Evolutionary conservation across 2,797 vertebrate genomes (phyloP), one percentile per base, ranked within the genome.

Genomic region (Gobio occitaniae): DNA sequence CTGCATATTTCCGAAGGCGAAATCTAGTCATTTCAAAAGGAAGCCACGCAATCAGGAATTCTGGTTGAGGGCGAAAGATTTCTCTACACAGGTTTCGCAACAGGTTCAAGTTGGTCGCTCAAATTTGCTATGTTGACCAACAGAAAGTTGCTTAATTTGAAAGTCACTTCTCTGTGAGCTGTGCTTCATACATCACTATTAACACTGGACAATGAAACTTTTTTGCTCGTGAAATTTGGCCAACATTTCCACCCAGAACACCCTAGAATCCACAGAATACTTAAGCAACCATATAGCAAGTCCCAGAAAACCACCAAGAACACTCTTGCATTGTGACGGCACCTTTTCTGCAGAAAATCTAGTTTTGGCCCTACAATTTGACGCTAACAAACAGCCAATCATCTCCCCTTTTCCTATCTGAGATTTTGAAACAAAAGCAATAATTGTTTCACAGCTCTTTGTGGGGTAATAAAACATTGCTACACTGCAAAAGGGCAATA

Each of bases 361-460:
- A 48, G 25, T 48, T 68, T 15, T 38, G 47, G 15, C 29, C 44
- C 7, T n/a, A 41, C 19, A 69, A 52, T n/a, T 66, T 0, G 6
- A 52, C 2, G 29, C 59, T 11, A 38, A 16, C 16, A 65, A 50
- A 74, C 6, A 17, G 12, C 29, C 15, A 9, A 72, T n/a, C 61
- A 11, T 47, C 38, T 29, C 4, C 32, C 21, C 32, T 11, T 44
- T 56, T 72, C 48, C 25, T 38, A 4, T 16, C 29, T 6, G 7
- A 47, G 17, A 36, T 50, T 16, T 74, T 74, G 1, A 72, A 75
- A 74, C 41, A 36, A 44, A 70, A 63, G 56, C 19, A 50, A 50
- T 50, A 74, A 63, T 71, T 36, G 44, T 74, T 82, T 36, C 47
- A 65, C 44, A 82, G 56, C 69, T 65, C 70, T 74, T 82, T 32